Conservation (phyloP, 2,797 vertebrate genomes). For the Macropus fuliginosus region DNA sequence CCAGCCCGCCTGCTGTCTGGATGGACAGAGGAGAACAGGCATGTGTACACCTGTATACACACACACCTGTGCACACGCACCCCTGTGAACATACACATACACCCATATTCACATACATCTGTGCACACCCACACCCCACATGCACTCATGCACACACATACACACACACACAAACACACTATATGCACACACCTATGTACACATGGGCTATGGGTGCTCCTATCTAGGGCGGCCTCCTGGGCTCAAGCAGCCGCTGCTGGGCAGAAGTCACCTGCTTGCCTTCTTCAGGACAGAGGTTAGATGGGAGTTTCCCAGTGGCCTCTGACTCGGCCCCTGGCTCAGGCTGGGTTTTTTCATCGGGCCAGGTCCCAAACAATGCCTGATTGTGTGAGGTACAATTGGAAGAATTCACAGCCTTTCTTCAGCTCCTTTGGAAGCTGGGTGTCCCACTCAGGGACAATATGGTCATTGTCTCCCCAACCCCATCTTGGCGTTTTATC, state of each 20-base stretch:
- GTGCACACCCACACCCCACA: too few relatives aligned
- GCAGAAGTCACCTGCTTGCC: neutral
- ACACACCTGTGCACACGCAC: too few relatives aligned
- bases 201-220: too few relatives aligned
- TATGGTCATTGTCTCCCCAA: conserved; percentile 89
- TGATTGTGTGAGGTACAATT: conserved; percentile 85
- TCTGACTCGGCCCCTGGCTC: neutral
- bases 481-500: conserved; percentile 83
- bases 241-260: conserved; percentile 29
- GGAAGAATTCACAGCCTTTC: conserved; percentile 88
- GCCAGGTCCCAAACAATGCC: conserved; percentile 90
- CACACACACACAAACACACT: too few relatives aligned
- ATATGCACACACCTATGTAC: too few relatives aligned
- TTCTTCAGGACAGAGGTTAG: conserved; percentile 34
- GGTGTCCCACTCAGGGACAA: conserved; percentile 85
- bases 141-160: fast-evolving
- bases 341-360: conserved; percentile 62
- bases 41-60: neutral
- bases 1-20: neutral
- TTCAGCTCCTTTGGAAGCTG: conserved; percentile 83
- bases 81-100: neutral
- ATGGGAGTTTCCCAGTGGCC: conserved; percentile 6
- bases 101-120: neutral
- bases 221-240: conserved; percentile 66
- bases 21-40: neutral